Evolutionary conservation across 2,797 vertebrate species (phyloP).

Genomic region (Sebastes goodei): DNA sequence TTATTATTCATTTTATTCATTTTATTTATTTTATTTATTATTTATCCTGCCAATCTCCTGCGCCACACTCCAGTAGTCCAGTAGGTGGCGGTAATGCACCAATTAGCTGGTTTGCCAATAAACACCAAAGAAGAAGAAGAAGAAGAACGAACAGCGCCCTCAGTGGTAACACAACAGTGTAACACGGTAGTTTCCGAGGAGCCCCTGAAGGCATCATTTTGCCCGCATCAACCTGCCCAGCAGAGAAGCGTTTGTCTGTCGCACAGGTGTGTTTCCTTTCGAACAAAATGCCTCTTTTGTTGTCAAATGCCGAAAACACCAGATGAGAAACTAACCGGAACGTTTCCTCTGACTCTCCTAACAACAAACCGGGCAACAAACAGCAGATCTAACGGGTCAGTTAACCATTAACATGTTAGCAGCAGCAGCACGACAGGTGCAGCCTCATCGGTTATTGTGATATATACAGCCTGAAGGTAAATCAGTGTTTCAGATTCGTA

Average conservation of each 20-base stretch:
- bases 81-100: too few relatives aligned
- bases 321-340: constrained; percentile 28
- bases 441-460: background rate
- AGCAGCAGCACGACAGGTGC: constrained; percentile 43
- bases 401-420: constrained; percentile 22
- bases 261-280: constrained; percentile 35
- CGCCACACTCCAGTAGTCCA: too few relatives aligned
- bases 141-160: background rate
- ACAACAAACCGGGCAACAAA: background rate
- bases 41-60: too few relatives aligned
- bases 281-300: background rate
- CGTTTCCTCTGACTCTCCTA: background rate
- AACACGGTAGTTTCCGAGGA: background rate
- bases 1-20: too few relatives aligned
- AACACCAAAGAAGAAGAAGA: too few relatives aligned
- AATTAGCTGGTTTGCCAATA: too few relatives aligned
- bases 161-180: background rate
- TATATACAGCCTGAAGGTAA: background rate
- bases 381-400: background rate
- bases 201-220: constrained; percentile 22
- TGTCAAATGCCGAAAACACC: constrained; percentile 42
- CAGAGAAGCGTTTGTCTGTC: background rate
- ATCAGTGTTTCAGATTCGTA: background rate
- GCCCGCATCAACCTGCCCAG: constrained; percentile 51
- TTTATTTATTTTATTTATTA: too few relatives aligned